Base-by-base conservation (phyloP, 2,888 invertebrate genomes). In the Apoda limacodes region DNA sequence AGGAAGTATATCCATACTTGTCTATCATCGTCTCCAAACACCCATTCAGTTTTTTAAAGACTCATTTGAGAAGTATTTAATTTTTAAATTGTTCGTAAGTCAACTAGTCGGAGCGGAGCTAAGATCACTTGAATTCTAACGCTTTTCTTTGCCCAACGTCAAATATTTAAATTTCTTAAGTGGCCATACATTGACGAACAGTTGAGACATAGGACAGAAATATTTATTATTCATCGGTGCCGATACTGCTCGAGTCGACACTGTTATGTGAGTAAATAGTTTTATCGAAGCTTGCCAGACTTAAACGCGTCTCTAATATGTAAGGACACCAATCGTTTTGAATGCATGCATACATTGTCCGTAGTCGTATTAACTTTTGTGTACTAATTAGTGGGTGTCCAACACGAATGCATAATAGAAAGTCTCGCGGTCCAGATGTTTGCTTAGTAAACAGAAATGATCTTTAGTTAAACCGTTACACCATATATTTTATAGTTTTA, bases 71-170 rank as follows among this genome's bases (percentile, higher is more conserved):
- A 50, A 46, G 61, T 75, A 69, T 80, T 76, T 72, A 75, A 69
- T 74, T 74, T 76, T 72, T 66, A 70, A 80, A 76, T 69, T 60
- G 70, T 68, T 61, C 71, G 60, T 74, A 64, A 64, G 78, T 75
- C 71, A 75, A 76, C 76, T 65, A 61, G 59, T 46, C 68, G 55
- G 57, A 64, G 59, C 63, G 60, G 52, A 62, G 67, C 58, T 55
- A 55, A 70, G 75, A 80, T 78, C 78, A 78, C 80, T 80, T 78
- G 75, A 80, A 76, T 78, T 75, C 76, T 78, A 78, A 80, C 80
- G 78, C 80, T 80, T 80, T 80, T 69, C 71, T 80, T 72, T 68
- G 72, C 64, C 70, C 74, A 71, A 67, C 54, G 71, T 61, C 62
- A 72, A 80, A 80, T 80, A 80, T 80, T 80, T 78, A 66, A 68